Percentiles rank a stretch among this genome's conserved stretches.
Conservation (phyloP, 2,888 invertebrate species). For the Blastobasis adustella region DNA sequence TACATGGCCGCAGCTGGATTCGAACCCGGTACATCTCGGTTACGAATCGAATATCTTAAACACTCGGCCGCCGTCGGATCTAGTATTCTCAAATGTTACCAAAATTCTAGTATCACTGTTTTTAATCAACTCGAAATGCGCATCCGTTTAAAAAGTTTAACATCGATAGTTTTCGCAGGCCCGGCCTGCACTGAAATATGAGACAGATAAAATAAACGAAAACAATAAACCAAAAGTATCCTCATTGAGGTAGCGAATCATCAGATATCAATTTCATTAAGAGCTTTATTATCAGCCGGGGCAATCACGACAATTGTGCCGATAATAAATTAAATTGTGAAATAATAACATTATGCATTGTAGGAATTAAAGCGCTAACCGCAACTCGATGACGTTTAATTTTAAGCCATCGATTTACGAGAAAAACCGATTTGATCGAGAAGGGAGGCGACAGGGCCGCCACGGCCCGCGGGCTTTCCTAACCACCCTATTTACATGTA, state of each 20-base stretch:
- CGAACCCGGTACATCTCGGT: too few species aligned
- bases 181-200: too few species aligned
- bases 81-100: too few species aligned
- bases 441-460: conserved; percentile 30
- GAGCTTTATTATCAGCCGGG: conserved; percentile 53
- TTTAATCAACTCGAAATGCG: too few species aligned
- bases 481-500: too few species aligned
- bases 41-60: too few species aligned
- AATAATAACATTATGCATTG: conserved; percentile 63
- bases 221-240: conserved; percentile 30
- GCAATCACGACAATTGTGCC: conserved; percentile 46
- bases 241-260: conserved; percentile 31
- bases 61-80: too few species aligned
- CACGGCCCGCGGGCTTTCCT: conserved; percentile 29
- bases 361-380: conserved; percentile 68
- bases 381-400: conserved; percentile 68
- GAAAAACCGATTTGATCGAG: conserved; percentile 63
- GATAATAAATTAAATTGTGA: conserved; percentile 66
- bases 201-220: conserved; percentile 4
- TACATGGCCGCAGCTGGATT: too few species aligned
- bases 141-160: background rate
- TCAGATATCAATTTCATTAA: conserved; percentile 64
- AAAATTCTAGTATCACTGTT: too few species aligned
- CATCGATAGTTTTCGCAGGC: too few species aligned
- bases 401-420: conserved; percentile 61